Evolutionary conservation across 2,888 invertebrate genomes (phyloP), one percentile per base, ranked within the genome.

Genomic region (Melieria omissa): DNA sequence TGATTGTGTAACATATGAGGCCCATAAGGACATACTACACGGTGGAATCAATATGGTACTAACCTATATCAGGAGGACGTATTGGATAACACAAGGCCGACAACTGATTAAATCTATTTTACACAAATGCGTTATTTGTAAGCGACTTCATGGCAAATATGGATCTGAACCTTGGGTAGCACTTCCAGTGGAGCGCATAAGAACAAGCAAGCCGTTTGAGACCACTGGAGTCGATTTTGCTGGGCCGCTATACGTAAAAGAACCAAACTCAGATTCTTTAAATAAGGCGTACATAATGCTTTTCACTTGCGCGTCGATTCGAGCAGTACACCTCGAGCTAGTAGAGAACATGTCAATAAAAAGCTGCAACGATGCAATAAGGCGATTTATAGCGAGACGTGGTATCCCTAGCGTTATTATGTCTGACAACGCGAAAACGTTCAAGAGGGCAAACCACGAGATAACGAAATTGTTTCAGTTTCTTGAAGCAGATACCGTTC

Each of bases 301-400:
- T 5, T 70, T 74, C 63, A 75, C 70, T 4, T 75, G 74, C 52
- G 70, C 71, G 9, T 73, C 73, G n/a, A 71, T 75, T 54, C 65
- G 72, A 14, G 73, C 74, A 41, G 70, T 73, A 41, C 71, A 74
- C 65, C 70, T 76, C n/a, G 76, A 76, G 45, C 8, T 74, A n/a
- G n/a, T n/a, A n/a, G n/a, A n/a, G n/a, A n/a, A n/a, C n/a, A n/a
- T n/a, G n/a, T n/a, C n/a, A n/a, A n/a, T n/a, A n/a, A n/a, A n/a
- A n/a, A n/a, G n/a, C n/a, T n/a, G n/a, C n/a, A n/a, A n/a, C n/a
- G n/a, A n/a, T n/a, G n/a, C n/a, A n/a, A n/a, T n/a, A n/a, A n/a
- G n/a, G n/a, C n/a, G n/a, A n/a, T n/a, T n/a, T n/a, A n/a, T n/a
- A n/a, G n/a, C n/a, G n/a, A n/a, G n/a, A n/a, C n/a, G n/a, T n/a